Conservation (phyloP, 1,140 invertebrate species). For the Helicoverpa armigera region DNA sequence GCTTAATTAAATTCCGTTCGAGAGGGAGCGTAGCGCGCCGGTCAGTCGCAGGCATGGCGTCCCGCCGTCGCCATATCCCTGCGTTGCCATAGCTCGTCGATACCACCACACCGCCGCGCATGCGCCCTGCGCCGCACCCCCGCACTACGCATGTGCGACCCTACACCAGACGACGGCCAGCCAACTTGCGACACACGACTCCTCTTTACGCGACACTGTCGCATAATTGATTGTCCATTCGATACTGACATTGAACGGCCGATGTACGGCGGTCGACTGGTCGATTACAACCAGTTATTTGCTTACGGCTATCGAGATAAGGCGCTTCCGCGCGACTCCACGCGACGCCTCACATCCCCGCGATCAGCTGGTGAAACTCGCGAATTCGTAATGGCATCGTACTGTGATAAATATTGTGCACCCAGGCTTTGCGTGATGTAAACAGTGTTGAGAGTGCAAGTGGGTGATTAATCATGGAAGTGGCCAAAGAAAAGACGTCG, state of each 20-base stretch:
- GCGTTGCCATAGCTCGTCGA: slow-evolving; percentile 64
- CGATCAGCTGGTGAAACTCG: slow-evolving; percentile 62
- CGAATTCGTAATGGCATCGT: slow-evolving; percentile 59
- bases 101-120: slow-evolving; percentile 69
- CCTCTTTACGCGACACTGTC: slow-evolving; percentile 76
- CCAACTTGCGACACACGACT: slow-evolving; percentile 75
- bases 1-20: slow-evolving; percentile 59
- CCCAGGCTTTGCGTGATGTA: slow-evolving; percentile 64
- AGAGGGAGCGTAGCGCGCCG: slow-evolving; percentile 52
- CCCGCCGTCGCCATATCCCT: slow-evolving; percentile 68
- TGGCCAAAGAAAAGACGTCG: slow-evolving; percentile 71
- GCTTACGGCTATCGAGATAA: slow-evolving; percentile 68
- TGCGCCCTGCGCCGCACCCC: slow-evolving; percentile 54
- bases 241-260: slow-evolving; percentile 83
- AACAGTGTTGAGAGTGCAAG: slow-evolving; percentile 62
- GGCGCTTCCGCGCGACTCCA: slow-evolving; percentile 60
- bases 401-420: slow-evolving; percentile 67
- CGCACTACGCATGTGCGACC: slow-evolving; percentile 68
- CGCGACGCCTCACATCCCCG: slow-evolving; percentile 51
- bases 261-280: slow-evolving; percentile 70
- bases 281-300: slow-evolving; percentile 75
- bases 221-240: slow-evolving; percentile 84
- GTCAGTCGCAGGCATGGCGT: slow-evolving; percentile 67
- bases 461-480: slow-evolving; percentile 74
- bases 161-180: slow-evolving; percentile 57